phyloP scores from a whole-genome alignment of 2,888 invertebrate species.

The Lycaena phlaeas region DNA sequence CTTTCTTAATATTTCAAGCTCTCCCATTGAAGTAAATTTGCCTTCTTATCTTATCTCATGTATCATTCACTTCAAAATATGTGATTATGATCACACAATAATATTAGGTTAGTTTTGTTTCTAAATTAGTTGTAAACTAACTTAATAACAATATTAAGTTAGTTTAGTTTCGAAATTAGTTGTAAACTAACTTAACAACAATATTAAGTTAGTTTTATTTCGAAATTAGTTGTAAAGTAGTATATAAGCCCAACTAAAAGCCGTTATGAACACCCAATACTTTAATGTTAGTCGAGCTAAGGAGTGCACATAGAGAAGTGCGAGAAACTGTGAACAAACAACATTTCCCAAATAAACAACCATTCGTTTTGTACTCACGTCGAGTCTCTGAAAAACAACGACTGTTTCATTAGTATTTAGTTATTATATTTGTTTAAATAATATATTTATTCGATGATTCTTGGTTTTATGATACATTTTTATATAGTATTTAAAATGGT shows the following conservation, averaged over 20 bases:
- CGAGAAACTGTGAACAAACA: slow-evolving; percentile 33
- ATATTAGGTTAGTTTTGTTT: too few species aligned
- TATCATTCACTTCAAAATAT: too few species aligned
- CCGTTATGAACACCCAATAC: slow-evolving; percentile 66
- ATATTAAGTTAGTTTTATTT: too few species aligned
- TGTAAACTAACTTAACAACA: too few species aligned
- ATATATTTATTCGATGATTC: neutral
- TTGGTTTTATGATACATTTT: slow-evolving; percentile 25
- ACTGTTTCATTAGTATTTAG: slow-evolving; percentile 26
- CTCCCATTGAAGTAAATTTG: too few species aligned
- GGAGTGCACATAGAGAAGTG: slow-evolving; percentile 25
- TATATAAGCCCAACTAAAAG: slow-evolving; percentile 22
- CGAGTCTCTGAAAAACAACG: slow-evolving; percentile 71
- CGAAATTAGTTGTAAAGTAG: too few species aligned
- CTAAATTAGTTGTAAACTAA: too few species aligned
- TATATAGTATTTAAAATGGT: slow-evolving; percentile 16
- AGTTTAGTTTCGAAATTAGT: too few species aligned
- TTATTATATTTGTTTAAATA: slow-evolving; percentile 2
- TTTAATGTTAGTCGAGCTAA: slow-evolving; percentile 14
- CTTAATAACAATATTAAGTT: too few species aligned
- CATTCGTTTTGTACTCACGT: slow-evolving; percentile 68
- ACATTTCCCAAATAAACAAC: slow-evolving; percentile 54
- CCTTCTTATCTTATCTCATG: too few species aligned
- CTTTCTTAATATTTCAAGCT: too few species aligned
- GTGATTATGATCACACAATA: too few species aligned